Evolutionary conservation across 1,140 invertebrate genomes (phyloP), one percentile per base, ranked within the genome.

Genomic region (Coptotermes formosanus): DNA sequence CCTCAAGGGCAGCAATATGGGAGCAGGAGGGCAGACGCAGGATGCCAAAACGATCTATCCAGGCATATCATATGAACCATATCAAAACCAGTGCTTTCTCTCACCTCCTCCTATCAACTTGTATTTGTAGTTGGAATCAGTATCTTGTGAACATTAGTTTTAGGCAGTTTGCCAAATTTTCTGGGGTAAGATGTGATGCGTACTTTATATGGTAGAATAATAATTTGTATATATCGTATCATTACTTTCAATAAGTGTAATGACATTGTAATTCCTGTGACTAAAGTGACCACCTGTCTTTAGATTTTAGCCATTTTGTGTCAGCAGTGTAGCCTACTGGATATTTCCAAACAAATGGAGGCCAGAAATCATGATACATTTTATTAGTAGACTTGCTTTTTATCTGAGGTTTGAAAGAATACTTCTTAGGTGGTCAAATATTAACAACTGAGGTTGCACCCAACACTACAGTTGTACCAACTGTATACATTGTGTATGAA

Each of bases 201-300:
- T 86, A 83, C 86, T 86, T 84, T 84, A 84, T 86, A 83, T 86
- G 86, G 85, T 85, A 85, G 75, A 38, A 32, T 85, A 85, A 85
- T 85, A 64, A 85, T 85, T 85, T 86, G 83, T 82, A 82, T 84
- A 86, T 82, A 86, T 86, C 14, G 11, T n/a, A 85, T 23, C 81
- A 82, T 64, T 82, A 82, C 75, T 75, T 82, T 86, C 48, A 86
- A 82, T 85, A 45, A 82, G 75, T 86, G 85, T 86, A 86, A 82
- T 82, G 19, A 52, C 16, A 82, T 82, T 82, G 48, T 86, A 81
- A 82, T 86, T 86, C 85, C n/a, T 48, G 75, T 86, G 64, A 69
- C 85, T 82, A 82, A 38, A 55, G 45, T 52, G 83, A 55, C 83
- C 83, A 84, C 83, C 83, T 84, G 43, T 52, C 52, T 84, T 30